Conservation (phyloP, 2,113 vertebrate genomes). For the Tychaedon coryphoeus region DNA sequence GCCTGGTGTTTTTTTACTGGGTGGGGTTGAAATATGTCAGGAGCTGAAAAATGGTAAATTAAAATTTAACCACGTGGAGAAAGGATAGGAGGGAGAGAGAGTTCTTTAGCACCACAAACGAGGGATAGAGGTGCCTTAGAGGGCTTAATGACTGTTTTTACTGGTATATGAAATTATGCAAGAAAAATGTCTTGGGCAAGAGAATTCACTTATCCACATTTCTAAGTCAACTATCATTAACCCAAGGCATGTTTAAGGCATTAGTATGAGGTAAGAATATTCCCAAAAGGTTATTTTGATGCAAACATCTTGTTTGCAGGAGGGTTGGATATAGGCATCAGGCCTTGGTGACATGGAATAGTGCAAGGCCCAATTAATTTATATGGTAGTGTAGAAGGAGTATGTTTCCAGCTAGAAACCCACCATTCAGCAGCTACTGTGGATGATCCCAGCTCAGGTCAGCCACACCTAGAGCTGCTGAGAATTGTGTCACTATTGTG, state of each 20-base stretch:
- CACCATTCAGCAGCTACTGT: fast-evolving
- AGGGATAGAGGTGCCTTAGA: neutral
- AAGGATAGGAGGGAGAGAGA: neutral
- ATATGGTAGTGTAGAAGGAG: neutral
- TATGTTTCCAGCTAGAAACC: neutral
- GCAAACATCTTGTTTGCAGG: neutral
- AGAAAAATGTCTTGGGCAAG: neutral
- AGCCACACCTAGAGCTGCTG: neutral
- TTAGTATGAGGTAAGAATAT: neutral
- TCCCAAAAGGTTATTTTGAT: neutral
- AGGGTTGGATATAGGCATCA: neutral
- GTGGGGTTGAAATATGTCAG: neutral
- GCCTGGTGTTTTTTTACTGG: neutral
- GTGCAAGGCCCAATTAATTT: neutral
- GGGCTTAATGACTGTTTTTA: neutral
- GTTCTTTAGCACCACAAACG: fast-evolving
- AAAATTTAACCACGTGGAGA: neutral
- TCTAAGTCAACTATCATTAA: neutral
- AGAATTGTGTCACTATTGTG: neutral
- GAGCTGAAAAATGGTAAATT: neutral
- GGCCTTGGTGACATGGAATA: neutral
- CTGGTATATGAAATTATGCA: neutral
- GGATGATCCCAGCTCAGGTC: neutral
- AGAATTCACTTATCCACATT: neutral
- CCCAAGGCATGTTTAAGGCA: neutral